These are phyloP conservation scores for Canis aureus DNA, from an alignment of 2,113 vertebrate genomes.

Conservation along the genomic window DNA sequence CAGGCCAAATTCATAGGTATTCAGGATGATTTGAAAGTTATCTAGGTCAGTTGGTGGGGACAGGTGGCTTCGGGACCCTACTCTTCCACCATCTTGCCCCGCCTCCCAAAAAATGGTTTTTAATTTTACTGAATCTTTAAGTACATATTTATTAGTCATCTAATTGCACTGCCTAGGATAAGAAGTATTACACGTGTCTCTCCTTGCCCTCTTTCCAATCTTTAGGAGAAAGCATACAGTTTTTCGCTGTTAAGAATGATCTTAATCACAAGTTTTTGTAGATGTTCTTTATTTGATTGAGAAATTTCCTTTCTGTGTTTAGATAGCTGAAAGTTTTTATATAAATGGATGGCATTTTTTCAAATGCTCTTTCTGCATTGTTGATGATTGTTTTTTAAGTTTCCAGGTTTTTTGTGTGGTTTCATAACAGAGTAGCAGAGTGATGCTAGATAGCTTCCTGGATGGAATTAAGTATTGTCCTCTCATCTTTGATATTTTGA, in stretches of 20 bases:
- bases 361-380: neutral
- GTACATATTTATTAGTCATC: neutral
- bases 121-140: neutral
- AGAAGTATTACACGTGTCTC: neutral
- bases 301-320: neutral
- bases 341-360: neutral
- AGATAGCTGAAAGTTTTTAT: neutral
- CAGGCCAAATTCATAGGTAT: too few species aligned
- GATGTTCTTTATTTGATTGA: neutral
- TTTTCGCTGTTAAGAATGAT: neutral
- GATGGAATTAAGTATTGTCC: neutral
- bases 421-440: neutral
- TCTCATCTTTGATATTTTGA: neutral
- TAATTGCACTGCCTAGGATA: neutral
- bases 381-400: neutral
- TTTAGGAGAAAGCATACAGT: neutral
- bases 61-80: too few species aligned
- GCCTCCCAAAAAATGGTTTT: neutral
- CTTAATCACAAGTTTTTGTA: neutral
- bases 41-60: too few species aligned
- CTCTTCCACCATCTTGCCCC: too few species aligned
- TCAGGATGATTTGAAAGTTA: too few species aligned
- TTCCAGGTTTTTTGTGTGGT: neutral
- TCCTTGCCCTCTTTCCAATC: neutral
- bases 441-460: neutral